A percentile compares a stretch with the other conserved stretches of the same genome.
Conservation (phyloP, 2,888 invertebrate species). For the Acanthosepion pharaonis region DNA sequence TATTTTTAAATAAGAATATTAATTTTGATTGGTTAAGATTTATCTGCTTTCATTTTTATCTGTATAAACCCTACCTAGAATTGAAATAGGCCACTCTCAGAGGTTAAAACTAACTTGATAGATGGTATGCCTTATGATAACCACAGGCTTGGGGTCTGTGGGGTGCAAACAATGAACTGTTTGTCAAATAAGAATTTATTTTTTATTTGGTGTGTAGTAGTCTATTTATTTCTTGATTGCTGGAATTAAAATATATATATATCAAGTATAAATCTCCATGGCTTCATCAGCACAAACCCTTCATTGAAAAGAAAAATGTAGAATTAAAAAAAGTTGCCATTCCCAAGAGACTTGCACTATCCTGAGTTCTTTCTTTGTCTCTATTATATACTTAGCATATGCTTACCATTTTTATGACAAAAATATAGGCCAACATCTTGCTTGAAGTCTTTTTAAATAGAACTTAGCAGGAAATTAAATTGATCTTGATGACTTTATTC, state of each 20-base stretch:
- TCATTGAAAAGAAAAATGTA: not conserved
- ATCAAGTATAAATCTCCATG: not conserved
- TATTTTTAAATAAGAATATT: too few species aligned
- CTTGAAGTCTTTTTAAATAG: too few species aligned
- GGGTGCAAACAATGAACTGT: not conserved
- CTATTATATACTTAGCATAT: not conserved
- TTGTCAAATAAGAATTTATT: not conserved
- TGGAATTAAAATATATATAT: not conserved
- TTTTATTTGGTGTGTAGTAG: not conserved
- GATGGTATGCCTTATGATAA: not conserved
- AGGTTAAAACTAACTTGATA: not conserved
- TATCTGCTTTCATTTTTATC: too few species aligned
- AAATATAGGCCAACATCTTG: too few species aligned
- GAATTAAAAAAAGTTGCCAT: not conserved
- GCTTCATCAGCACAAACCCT: not conserved
- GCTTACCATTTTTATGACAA: too few species aligned
- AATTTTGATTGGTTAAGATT: too few species aligned
- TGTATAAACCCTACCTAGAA: not conserved
- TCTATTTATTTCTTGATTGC: not conserved
- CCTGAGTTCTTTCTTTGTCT: not conserved
- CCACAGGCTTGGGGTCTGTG: not conserved
- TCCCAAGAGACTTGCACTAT: not conserved
- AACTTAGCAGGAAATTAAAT: too few species aligned
- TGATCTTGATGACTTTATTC: too few species aligned
- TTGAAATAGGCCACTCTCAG: not conserved